Evolutionary conservation across 2,797 vertebrate genomes (phyloP).

Genomic region (Neosalanx taihuensis): DNA sequence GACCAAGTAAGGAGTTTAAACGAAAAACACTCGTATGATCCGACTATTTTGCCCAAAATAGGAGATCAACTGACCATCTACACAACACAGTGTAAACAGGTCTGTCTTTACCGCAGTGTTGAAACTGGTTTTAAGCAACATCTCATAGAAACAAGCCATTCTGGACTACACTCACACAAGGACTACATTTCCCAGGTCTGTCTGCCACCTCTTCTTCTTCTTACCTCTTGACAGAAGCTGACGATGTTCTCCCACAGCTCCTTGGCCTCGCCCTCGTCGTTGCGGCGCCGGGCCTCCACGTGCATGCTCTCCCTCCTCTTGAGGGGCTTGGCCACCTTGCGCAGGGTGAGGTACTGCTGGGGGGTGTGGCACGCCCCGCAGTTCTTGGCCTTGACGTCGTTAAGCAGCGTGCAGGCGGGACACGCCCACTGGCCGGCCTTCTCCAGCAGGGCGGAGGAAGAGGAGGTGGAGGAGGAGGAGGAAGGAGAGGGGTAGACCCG

Average conservation of each 20-base stretch:
- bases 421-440: conserved; percentile 84
- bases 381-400: conserved; percentile 83
- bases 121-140: not conserved
- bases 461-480: conserved; percentile 50
- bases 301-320: conserved; percentile 93
- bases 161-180: no score
- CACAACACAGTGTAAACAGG: not conserved
- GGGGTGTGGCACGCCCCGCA: conserved; percentile 92
- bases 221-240: conserved; percentile 94
- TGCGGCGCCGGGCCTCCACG: conserved; percentile 89
- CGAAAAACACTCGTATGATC: no score
- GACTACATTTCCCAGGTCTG: not conserved
- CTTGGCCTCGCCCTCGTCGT: conserved; percentile 94
- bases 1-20: no score
- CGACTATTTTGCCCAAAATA: no score
- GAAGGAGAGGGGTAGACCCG: conserved; percentile 67
- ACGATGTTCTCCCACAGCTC: conserved; percentile 97
- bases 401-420: conserved; percentile 92
- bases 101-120: not conserved
- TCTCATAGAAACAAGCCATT: no score
- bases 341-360: conserved; percentile 84
- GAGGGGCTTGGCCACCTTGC: conserved; percentile 79
- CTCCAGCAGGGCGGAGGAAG: conserved; percentile 58
- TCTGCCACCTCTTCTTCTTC: conserved; percentile 33
- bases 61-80: not conserved